A percentile compares a stretch with the other conserved stretches of the same genome.
phyloP scores from a whole-genome alignment of 2,113 vertebrate species.

The Pseudonaja textilis region DNA sequence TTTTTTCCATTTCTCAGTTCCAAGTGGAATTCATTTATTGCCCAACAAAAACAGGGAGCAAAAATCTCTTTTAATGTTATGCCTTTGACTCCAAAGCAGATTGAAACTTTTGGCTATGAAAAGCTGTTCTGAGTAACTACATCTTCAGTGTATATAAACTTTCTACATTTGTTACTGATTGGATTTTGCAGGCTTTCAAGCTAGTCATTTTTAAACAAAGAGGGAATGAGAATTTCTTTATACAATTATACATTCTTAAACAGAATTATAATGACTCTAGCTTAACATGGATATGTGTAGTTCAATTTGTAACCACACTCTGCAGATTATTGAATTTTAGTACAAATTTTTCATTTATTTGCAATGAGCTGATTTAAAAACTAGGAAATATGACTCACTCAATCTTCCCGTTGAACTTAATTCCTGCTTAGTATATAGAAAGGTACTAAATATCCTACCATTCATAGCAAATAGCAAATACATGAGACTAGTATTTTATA shows the following conservation, averaged over 20 bases:
- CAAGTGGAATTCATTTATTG: no score
- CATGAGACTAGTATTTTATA: neutral
- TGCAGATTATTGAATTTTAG: slow-evolving; percentile 2
- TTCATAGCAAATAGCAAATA: neutral
- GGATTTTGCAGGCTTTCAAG: neutral
- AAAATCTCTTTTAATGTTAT: no score
- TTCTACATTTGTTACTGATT: neutral
- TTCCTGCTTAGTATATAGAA: neutral
- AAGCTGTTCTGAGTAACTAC: neutral
- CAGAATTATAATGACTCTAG: neutral
- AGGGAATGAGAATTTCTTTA: neutral
- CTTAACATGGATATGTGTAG: neutral
- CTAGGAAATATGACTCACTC: neutral
- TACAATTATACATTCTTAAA: neutral
- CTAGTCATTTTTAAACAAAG: neutral
- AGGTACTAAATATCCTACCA: neutral
- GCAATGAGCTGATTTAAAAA: neutral
- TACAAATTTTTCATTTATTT: neutral
- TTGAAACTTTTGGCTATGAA: neutral
- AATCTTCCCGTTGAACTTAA: neutral
- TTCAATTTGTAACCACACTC: neutral
- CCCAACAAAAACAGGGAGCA: no score
- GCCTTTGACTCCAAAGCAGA: neutral
- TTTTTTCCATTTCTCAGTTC: no score
- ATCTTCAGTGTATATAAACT: neutral